Percentiles rank a stretch among this genome's conserved stretches.
phyloP scores from a whole-genome alignment of 2,113 vertebrate genomes.

The Ptilonorhynchus violaceus region DNA sequence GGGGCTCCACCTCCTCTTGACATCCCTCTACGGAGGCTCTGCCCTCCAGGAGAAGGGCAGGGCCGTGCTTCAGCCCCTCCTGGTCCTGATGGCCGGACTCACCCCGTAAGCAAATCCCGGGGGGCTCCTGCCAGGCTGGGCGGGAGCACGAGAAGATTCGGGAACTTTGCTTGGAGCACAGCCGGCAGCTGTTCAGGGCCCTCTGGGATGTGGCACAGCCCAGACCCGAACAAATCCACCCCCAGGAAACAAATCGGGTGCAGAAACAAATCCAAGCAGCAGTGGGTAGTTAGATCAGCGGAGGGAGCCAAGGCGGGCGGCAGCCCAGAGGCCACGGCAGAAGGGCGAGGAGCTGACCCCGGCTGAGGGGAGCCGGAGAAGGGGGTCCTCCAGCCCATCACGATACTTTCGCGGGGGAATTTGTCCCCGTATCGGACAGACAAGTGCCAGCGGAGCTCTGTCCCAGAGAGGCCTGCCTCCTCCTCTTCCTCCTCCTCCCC shows the following conservation, averaged over 20 bases:
- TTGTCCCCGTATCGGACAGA: rapidly evolving
- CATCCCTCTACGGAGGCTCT: not conserved
- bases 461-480: rapidly evolving
- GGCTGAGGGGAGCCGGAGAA: too few relatives aligned
- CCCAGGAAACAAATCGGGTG: rapidly evolving
- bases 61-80: not conserved
- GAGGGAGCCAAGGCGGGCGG: too few relatives aligned
- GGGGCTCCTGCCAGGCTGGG: not conserved
- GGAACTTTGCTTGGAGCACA: not conserved
- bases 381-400: rapidly evolving
- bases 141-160: too few relatives aligned
- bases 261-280: not conserved
- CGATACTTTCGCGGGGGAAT: not conserved
- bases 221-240: not conserved
- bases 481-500: not conserved
- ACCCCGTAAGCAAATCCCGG: rapidly evolving
- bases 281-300: not conserved
- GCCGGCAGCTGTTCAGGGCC: not conserved
- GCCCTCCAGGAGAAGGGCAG: rapidly evolving
- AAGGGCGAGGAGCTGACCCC: not conserved
- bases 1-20: not conserved
- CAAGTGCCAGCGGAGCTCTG: rapidly evolving
- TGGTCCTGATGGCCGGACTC: not conserved
- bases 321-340: not conserved
- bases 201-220: not conserved